These are phyloP conservation scores for Calyptomena viridis DNA, from an alignment of 2,113 vertebrate genomes.

Conservation along the genomic window DNA sequence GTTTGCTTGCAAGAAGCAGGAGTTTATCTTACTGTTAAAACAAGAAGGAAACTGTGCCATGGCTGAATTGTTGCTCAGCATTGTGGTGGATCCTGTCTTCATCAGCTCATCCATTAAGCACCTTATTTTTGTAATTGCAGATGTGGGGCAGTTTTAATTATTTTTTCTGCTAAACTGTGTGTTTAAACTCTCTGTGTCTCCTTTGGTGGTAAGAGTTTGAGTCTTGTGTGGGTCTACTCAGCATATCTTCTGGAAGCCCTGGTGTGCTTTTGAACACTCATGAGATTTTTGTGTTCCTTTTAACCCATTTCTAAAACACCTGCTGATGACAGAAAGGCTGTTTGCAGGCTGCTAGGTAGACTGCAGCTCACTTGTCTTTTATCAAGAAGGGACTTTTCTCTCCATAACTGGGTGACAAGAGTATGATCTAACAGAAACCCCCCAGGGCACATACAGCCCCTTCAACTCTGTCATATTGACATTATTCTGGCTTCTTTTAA, in stretches of 20 bases:
- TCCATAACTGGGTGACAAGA: background rate
- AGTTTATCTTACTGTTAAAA: background rate
- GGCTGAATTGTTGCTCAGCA: background rate
- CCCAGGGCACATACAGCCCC: background rate
- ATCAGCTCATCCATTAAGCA: background rate
- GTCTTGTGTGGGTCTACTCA: background rate
- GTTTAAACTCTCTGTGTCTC: fast-evolving
- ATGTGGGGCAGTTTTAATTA: background rate
- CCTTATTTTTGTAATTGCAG: background rate
- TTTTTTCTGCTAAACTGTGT: background rate
- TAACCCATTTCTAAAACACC: background rate
- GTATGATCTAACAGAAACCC: background rate
- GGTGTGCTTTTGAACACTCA: background rate
- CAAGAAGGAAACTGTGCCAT: background rate
- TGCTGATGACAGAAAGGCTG: background rate
- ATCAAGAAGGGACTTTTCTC: background rate
- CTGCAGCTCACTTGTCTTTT: background rate
- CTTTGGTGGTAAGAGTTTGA: background rate
- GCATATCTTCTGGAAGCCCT: background rate
- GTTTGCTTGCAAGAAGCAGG: background rate
- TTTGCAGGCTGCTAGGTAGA: background rate
- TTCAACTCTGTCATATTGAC: background rate
- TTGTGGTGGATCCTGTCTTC: background rate
- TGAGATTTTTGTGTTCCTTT: background rate
- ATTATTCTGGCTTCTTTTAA: background rate